Percentiles rank a stretch among this genome's conserved stretches.
phyloP scores from a whole-genome alignment of 1,140 invertebrate species.

The Psix sp. region DNA sequence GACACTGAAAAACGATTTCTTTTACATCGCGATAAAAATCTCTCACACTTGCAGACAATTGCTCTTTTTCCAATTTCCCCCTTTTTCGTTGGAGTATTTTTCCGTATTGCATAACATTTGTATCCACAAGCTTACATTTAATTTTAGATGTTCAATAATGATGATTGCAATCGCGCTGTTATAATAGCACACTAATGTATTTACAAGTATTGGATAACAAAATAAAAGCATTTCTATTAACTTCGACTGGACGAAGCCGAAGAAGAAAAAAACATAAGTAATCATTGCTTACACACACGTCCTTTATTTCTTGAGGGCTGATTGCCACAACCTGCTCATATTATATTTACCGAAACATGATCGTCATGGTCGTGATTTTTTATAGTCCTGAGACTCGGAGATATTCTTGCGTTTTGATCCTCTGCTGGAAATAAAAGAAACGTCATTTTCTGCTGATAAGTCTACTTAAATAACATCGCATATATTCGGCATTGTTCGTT shows the following conservation, averaged over 20 bases:
- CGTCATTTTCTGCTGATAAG: not conserved
- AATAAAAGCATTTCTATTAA: conserved; percentile 34
- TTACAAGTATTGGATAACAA: conserved; percentile 16
- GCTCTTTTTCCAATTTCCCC: conserved; percentile 3
- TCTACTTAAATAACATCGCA: not conserved
- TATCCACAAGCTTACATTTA: no score
- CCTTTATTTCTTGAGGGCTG: conserved; percentile 33
- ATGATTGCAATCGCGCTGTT: no score
- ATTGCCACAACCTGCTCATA: conserved; percentile 40
- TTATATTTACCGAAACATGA: conserved; percentile 50
- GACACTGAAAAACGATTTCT: conserved; percentile 23
- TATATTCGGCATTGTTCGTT: conserved; percentile 3
- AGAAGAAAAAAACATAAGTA: conserved; percentile 29
- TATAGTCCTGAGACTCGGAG: conserved; percentile 16
- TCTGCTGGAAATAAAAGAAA: conserved; percentile 6
- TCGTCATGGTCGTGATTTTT: conserved; percentile 40
- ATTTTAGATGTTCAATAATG: no score
- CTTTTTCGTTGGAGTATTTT: no score
- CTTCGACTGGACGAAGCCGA: conserved; percentile 15
- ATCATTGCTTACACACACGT: conserved; percentile 24
- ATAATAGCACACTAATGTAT: not conserved
- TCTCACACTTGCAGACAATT: conserved; percentile 7
- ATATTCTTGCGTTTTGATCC: conserved; percentile 26
- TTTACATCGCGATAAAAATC: conserved; percentile 11
- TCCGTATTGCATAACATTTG: no score